Conservation (phyloP, 2,797 vertebrate genomes). For the Sphaeramia orbicularis region DNA sequence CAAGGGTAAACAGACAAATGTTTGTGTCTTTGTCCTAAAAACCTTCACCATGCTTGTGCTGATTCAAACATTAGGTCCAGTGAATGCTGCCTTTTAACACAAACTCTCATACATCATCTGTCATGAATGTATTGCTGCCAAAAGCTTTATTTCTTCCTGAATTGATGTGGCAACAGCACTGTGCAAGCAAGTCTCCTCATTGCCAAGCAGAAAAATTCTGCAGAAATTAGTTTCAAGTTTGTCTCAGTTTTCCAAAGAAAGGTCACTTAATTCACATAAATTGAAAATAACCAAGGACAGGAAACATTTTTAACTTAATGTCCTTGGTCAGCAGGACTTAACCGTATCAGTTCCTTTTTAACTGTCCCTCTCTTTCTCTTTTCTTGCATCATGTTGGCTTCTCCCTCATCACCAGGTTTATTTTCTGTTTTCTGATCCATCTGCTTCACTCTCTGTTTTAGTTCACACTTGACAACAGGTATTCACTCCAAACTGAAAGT, state of each 20-base stretch:
- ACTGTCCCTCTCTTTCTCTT: constrained; percentile 39
- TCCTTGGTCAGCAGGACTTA: constrained; percentile 60
- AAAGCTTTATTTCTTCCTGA: constrained; percentile 35
- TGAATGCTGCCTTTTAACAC: constrained; percentile 10
- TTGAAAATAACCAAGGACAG: constrained; percentile 29
- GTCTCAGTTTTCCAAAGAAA: constrained; percentile 26
- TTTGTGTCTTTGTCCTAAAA: not conserved
- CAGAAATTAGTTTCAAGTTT: constrained; percentile 10
- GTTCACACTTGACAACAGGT: constrained; percentile 22
- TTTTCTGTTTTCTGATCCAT: constrained; percentile 41
- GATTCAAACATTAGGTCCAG: constrained; percentile 2
- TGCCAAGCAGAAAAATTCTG: constrained; percentile 1
- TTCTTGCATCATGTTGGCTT: constrained; percentile 68
- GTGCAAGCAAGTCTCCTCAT: constrained; percentile 25
- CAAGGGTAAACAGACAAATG: not conserved
- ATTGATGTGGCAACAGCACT: constrained; percentile 10
- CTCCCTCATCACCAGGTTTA: constrained; percentile 52
- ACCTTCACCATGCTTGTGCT: not conserved
- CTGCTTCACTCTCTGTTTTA: constrained; percentile 7
- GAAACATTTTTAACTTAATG: constrained; percentile 53
- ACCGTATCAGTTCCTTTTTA: constrained; percentile 62
- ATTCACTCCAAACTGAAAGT: not conserved
- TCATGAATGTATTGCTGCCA: constrained; percentile 3
- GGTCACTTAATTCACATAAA: constrained; percentile 24
- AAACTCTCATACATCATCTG: constrained; percentile 17